A percentile compares a stretch with the other conserved stretches of the same genome.
These are phyloP conservation scores for Caenorhabditis latens DNA, from an alignment of 1,140 invertebrate genomes.

Conservation along the genomic window DNA sequence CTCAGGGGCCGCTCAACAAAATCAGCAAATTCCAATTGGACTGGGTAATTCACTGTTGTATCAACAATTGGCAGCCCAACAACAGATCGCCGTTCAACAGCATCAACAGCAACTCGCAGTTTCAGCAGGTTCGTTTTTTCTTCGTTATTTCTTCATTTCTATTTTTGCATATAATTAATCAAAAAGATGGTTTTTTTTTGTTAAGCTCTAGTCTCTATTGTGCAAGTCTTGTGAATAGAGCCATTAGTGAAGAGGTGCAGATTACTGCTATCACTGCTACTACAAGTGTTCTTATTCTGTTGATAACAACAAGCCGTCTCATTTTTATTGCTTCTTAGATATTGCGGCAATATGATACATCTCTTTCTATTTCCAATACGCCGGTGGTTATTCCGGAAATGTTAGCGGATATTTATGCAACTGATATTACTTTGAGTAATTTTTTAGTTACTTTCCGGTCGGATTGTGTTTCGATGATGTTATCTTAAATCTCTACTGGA, in stretches of 20 bases:
- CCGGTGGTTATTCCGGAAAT: not conserved
- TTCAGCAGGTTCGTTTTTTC: constrained; percentile 38
- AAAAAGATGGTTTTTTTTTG: not conserved
- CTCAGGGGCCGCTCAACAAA: constrained; percentile 44
- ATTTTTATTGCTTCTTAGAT: not conserved
- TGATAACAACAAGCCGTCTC: not conserved
- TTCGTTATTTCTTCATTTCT: not conserved
- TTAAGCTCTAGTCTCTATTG: not conserved
- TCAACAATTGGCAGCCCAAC: constrained; percentile 56
- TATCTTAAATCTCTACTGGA: too few relatives aligned
- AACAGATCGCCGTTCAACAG: constrained; percentile 59
- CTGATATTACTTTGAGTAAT: not conserved
- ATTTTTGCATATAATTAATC: not conserved
- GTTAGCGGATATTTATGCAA: not conserved
- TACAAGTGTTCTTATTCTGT: not conserved
- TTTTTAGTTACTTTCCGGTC: not conserved
- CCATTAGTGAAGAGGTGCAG: not conserved
- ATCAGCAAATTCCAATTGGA: constrained; percentile 45
- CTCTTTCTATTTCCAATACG: not conserved
- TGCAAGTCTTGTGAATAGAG: not conserved
- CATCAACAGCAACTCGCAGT: constrained; percentile 57
- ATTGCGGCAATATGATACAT: not conserved
- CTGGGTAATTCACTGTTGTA: constrained; percentile 41
- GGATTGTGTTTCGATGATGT: too few relatives aligned
- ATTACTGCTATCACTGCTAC: not conserved